Percentiles rank a stretch among this genome's conserved stretches.
phyloP scores from a whole-genome alignment of 1,140 invertebrate species.

The Drosophila burlai region DNA sequence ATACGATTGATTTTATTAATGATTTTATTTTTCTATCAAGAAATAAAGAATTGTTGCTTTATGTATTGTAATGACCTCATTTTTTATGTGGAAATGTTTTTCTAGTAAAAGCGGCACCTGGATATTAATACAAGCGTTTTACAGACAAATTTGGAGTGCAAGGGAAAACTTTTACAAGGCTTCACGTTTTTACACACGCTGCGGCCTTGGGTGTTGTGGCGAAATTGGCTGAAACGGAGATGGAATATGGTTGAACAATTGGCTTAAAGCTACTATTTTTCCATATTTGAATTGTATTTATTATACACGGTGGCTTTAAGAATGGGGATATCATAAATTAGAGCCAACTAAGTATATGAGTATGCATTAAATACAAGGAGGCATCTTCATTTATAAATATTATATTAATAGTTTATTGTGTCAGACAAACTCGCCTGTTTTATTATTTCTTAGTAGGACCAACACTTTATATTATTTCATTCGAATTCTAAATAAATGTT shows the following conservation, averaged over 20 bases:
- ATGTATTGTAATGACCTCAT: slow-evolving; percentile 5
- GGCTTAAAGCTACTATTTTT: not conserved
- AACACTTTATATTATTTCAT: not conserved
- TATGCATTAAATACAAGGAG: not conserved
- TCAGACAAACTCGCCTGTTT: no score
- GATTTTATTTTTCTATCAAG: slow-evolving; percentile 65
- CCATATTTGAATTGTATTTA: not conserved
- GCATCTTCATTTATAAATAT: no score
- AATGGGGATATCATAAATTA: not conserved
- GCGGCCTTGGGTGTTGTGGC: not conserved
- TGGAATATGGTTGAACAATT: not conserved
- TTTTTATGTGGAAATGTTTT: no score
- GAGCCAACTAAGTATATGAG: not conserved
- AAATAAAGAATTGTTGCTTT: slow-evolving; percentile 54
- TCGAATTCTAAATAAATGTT: not conserved
- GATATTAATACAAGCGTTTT: not conserved
- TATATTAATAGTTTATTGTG: no score
- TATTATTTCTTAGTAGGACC: not conserved
- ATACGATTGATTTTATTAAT: slow-evolving; percentile 40
- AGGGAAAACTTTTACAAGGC: not conserved
- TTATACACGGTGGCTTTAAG: no score
- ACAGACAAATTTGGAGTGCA: not conserved
- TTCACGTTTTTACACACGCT: not conserved
- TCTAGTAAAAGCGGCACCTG: no score
- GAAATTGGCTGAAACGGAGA: not conserved